Evolutionary conservation across 2,113 vertebrate species (phyloP).

Genomic region (Dissostichus mawsoni): DNA sequence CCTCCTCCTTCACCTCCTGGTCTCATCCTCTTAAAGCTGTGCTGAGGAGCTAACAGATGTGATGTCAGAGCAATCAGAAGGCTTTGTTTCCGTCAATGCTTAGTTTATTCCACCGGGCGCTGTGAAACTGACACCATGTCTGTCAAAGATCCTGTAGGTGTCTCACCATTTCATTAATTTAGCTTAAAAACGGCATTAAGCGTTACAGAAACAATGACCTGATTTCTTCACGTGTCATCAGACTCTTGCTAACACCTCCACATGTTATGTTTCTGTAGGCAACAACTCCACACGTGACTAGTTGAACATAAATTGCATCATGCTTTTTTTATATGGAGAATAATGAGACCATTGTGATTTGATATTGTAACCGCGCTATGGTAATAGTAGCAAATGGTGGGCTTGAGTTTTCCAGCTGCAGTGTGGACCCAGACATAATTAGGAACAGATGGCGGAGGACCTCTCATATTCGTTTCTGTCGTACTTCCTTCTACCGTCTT

Average conservation of each 20-base stretch:
- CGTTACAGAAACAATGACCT: slow-evolving; percentile 17
- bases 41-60: slow-evolving; percentile 65
- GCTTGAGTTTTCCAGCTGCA: slow-evolving; percentile 50
- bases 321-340: slow-evolving; percentile 23
- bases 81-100: slow-evolving; percentile 43
- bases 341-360: slow-evolving; percentile 15
- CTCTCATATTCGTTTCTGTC: slow-evolving; percentile 39
- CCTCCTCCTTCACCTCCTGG: slow-evolving; percentile 45
- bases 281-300: slow-evolving; percentile 1
- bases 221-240: slow-evolving; percentile 18
- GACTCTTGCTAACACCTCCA: slow-evolving; percentile 13
- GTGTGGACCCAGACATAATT: slow-evolving; percentile 60
- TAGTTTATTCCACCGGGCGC: neutral
- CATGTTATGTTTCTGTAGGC: slow-evolving; percentile 7
- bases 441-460: slow-evolving; percentile 64
- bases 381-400: slow-evolving; percentile 36
- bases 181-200: neutral
- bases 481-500: slow-evolving; percentile 44
- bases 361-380: slow-evolving; percentile 12
- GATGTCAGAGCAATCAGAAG: slow-evolving; percentile 53
- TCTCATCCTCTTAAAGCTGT: slow-evolving; percentile 55
- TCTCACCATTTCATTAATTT: slow-evolving; percentile 6
- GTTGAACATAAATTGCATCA: slow-evolving; percentile 20
- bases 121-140: slow-evolving; percentile 17
- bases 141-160: slow-evolving; percentile 13